These are phyloP conservation scores for Hippoglossus stenolepis DNA, from an alignment of 2,113 vertebrate species.

Conservation along the genomic window DNA sequence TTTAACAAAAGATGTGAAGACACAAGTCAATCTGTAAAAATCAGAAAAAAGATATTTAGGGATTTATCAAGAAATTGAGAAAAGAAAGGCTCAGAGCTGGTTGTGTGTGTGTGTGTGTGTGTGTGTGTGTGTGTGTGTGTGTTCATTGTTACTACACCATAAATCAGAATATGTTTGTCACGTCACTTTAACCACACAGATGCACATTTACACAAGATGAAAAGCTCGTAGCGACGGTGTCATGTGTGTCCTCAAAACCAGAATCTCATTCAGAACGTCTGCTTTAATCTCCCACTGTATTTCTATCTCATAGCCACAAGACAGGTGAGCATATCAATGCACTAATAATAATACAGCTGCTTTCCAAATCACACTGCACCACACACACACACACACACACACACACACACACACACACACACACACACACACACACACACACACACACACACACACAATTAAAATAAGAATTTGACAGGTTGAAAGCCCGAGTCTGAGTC, in stretches of 20 bases:
- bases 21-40: neutral
- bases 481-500: slow-evolving; percentile 58
- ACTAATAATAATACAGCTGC: slow-evolving; percentile 22
- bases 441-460: slow-evolving; percentile 27
- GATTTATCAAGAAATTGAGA: too few species aligned
- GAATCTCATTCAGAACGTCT: slow-evolving; percentile 16
- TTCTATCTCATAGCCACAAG: slow-evolving; percentile 37
- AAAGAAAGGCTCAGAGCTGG: neutral
- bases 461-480: slow-evolving; percentile 60
- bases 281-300: slow-evolving; percentile 50
- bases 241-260: slow-evolving; percentile 30
- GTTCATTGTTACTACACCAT: slow-evolving; percentile 12
- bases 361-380: slow-evolving; percentile 20
- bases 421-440: neutral
- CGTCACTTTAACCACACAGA: slow-evolving; percentile 38
- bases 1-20: too few species aligned
- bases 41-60: too few species aligned
- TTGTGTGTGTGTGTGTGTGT: slow-evolving; percentile 19
- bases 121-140: slow-evolving; percentile 17
- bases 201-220: slow-evolving; percentile 16
- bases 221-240: slow-evolving; percentile 17
- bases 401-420: neutral
- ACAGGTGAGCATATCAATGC: slow-evolving; percentile 29
- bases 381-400: slow-evolving; percentile 22
- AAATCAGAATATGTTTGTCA: neutral